Evolutionary conservation across 2,113 vertebrate genomes (phyloP).

Genomic region (Madoqua kirkii): DNA sequence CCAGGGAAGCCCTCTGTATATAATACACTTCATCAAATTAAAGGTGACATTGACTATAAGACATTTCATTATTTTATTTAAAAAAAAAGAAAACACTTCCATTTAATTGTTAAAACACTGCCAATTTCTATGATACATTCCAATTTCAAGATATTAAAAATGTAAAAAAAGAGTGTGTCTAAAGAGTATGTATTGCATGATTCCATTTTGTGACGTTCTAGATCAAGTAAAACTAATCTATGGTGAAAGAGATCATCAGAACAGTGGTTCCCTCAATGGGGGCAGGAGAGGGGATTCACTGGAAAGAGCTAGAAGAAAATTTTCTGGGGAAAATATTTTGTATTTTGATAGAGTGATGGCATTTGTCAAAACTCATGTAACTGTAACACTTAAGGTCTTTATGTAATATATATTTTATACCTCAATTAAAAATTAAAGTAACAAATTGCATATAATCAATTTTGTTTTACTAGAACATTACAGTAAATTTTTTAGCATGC

Average conservation of each 20-base stretch:
- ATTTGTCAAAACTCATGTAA: not conserved
- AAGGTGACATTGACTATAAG: not conserved
- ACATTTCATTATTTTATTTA: not conserved
- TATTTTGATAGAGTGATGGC: not conserved
- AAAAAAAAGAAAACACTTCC: not conserved
- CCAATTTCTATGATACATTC: not conserved
- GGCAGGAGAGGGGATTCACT: not conserved
- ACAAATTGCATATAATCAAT: not conserved
- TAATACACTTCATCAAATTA: not conserved
- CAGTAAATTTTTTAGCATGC: not conserved
- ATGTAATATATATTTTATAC: not conserved
- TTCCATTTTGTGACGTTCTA: not conserved
- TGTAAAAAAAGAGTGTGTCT: not conserved
- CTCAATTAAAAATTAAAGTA: not conserved
- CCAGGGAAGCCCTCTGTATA: not conserved
- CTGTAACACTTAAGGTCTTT: not conserved
- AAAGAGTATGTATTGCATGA: not conserved
- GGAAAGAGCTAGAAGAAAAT: not conserved
- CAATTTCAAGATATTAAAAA: not conserved
- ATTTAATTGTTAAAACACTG: not conserved
- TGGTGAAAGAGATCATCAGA: not conserved
- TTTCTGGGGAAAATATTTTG: not conserved
- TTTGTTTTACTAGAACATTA: not conserved
- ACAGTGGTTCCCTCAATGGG: not conserved
- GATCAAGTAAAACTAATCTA: not conserved